Conservation (phyloP, 1,140 invertebrate species). For the Lucilia cuprina region DNA sequence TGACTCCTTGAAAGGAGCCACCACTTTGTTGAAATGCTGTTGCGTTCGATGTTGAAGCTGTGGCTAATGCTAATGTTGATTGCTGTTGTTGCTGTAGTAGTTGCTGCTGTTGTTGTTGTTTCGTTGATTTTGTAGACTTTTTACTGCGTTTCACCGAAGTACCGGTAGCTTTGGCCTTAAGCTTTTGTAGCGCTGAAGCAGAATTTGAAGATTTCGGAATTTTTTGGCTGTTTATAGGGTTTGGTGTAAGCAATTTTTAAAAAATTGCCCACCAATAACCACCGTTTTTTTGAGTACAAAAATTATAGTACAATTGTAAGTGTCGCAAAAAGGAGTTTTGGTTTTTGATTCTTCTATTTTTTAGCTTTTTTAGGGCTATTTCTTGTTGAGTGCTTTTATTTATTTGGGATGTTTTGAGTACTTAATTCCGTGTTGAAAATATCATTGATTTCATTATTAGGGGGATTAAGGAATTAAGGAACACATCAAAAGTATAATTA, state of each 20-base stretch:
- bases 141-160: conserved; percentile 42
- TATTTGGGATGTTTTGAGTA: neutral
- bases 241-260: conserved; percentile 34
- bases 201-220: conserved; percentile 59
- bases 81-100: conserved; percentile 40
- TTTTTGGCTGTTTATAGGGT: conserved; percentile 43
- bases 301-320: neutral
- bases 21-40: conserved; percentile 10
- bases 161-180: conserved; percentile 58
- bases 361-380: neutral
- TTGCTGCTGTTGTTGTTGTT: conserved; percentile 49
- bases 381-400: neutral
- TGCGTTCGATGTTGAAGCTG: conserved; percentile 3
- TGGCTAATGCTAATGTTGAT: neutral
- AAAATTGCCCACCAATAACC: conserved; percentile 32
- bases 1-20: conserved; percentile 30
- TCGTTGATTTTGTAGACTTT: conserved; percentile 49
- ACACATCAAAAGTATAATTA: neutral
- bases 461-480: neutral
- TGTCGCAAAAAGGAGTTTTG: neutral
- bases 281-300: conserved; percentile 10
- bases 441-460: neutral
- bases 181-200: conserved; percentile 54
- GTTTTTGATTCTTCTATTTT: neutral
- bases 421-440: neutral